Conservation (phyloP, 2,113 vertebrate genomes). For the Nycticebus coucang region DNA sequence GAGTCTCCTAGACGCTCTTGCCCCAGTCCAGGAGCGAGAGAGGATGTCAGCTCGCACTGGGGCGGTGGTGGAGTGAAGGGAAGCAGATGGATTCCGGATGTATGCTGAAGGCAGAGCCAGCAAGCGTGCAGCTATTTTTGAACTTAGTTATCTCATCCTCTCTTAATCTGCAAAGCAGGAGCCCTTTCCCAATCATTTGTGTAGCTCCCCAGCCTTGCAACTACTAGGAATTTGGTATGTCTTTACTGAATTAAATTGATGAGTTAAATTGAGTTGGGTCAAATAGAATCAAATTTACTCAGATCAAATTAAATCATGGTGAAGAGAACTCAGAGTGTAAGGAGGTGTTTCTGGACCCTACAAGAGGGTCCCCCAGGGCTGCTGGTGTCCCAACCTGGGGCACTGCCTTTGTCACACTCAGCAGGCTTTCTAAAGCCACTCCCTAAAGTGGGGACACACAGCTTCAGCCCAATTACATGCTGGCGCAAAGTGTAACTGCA, state of each 20-base stretch:
- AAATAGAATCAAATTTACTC: background rate
- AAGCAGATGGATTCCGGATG: background rate
- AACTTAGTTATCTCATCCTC: background rate
- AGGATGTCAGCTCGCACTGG: background rate
- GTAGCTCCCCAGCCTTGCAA: background rate
- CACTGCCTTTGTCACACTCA: background rate
- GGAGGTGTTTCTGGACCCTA: background rate
- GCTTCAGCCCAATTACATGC: background rate
- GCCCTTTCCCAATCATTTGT: background rate
- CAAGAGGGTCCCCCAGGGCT: background rate
- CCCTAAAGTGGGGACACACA: background rate
- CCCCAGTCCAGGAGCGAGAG: background rate
- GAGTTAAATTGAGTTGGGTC: background rate
- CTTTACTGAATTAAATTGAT: background rate
- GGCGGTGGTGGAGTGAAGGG: background rate
- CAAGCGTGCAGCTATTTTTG: background rate
- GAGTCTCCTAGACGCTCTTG: no score
- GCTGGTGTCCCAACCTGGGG: background rate
- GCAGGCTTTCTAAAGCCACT: background rate
- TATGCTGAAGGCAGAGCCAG: background rate
- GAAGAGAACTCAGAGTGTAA: background rate
- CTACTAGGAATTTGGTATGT: background rate
- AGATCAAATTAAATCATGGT: background rate
- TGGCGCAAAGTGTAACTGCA: background rate
- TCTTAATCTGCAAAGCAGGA: background rate